These are phyloP conservation scores for Pelodytes ibericus DNA, from an alignment of 2,797 vertebrate species.

Conservation along the genomic window DNA sequence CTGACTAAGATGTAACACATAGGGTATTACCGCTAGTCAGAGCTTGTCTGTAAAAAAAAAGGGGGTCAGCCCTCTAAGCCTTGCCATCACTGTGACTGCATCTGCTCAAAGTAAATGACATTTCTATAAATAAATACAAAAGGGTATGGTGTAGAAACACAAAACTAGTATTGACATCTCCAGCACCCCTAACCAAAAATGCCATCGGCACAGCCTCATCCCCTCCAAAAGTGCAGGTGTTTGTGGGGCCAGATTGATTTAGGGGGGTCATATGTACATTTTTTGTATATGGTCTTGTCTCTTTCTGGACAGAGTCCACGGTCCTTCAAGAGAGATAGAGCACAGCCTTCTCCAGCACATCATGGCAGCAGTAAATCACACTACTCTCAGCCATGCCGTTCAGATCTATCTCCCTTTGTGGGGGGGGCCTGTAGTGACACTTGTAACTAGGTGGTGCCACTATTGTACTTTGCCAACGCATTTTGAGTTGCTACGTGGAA, in stretches of 20 bases:
- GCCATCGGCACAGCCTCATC: too few species aligned
- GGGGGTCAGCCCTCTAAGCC: too few species aligned
- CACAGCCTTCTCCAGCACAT: background rate
- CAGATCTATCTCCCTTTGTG: conserved; percentile 33
- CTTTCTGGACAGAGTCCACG: background rate
- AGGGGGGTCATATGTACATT: conserved; percentile 16
- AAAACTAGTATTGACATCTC: too few species aligned
- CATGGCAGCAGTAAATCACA: background rate
- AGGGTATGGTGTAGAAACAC: too few species aligned
- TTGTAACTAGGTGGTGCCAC: conserved; percentile 26
- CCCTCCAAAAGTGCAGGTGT: too few species aligned
- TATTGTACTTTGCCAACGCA: conserved; percentile 26
- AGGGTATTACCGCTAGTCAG: too few species aligned
- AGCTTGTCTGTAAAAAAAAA: too few species aligned
- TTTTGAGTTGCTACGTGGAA: conserved; percentile 35
- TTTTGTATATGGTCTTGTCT: background rate
- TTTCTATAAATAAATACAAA: too few species aligned
- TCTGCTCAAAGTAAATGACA: too few species aligned
- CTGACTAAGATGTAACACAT: too few species aligned
- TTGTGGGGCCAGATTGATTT: background rate
- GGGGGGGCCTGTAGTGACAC: conserved; percentile 19
- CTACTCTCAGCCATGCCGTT: background rate
- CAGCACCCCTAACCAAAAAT: too few species aligned
- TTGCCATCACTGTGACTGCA: too few species aligned
- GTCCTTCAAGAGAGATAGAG: background rate